Evolutionary conservation across 1,140 invertebrate genomes (phyloP).

Genomic region (Trachymyrmex septentrionalis): DNA sequence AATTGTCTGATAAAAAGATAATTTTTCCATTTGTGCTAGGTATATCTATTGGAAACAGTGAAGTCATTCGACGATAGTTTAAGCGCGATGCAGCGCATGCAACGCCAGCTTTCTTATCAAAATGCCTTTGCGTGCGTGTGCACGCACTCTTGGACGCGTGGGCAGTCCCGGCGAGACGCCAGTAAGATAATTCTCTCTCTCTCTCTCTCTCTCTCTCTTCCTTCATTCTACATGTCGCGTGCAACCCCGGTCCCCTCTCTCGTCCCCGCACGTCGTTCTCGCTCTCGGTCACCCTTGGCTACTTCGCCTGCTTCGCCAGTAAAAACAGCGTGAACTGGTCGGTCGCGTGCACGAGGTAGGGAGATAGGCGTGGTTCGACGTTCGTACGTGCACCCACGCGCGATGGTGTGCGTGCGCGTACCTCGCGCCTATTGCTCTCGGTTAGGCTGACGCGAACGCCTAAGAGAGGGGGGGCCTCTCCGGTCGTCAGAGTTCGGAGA

Average conservation of each 20-base stretch:
- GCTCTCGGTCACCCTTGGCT: constrained; percentile 59
- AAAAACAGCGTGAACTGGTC: constrained; percentile 76
- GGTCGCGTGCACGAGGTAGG: constrained; percentile 74
- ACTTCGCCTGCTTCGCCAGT: constrained; percentile 70
- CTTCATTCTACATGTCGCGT: constrained; percentile 26
- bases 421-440: constrained; percentile 78
- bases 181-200: constrained; percentile 63
- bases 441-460: constrained; percentile 62
- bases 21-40: not conserved
- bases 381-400: constrained; percentile 68
- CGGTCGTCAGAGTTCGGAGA: constrained; percentile 43
- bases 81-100: not conserved
- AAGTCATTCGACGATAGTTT: not conserved
- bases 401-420: constrained; percentile 79
- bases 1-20: not conserved
- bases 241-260: constrained; percentile 32
- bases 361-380: constrained; percentile 80
- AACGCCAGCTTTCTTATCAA: constrained; percentile 56
- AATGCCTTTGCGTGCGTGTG: constrained; percentile 63
- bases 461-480: constrained; percentile 69
- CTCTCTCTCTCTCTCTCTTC: not conserved
- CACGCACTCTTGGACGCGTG: constrained; percentile 73
- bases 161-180: constrained; percentile 74
- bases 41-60: constrained; percentile 8
- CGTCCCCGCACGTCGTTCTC: constrained; percentile 14